Base-by-base conservation (phyloP, 2,888 invertebrate species). In the Dasysyrphus albostriatus region DNA sequence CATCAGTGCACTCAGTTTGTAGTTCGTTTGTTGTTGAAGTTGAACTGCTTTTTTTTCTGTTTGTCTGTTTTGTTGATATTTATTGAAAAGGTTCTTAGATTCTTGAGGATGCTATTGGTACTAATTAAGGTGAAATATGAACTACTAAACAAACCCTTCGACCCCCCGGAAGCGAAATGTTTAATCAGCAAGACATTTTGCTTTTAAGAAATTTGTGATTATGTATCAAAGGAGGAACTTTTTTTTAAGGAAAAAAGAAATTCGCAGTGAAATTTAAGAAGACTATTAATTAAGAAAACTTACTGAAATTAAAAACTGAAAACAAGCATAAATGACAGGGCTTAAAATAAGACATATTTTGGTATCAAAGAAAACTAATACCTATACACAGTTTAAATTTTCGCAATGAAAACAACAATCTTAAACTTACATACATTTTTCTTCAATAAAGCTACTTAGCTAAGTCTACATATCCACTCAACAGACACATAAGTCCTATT, bases 61-160 rank as follows among this genome's bases (percentile, higher is more conserved):
- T 7, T 54, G 1, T 56, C 10, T 58, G 58, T 37, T 34, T 58
- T 58, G 58, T 58, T 58, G 34, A 58, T 58, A 19, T 59, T 59
- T 39, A 59, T 59, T 59, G 59, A 59, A 59, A 59, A 59, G 34
- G 37, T 39, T 59, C 37, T 59, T 3, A 39, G 37, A 37, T 59
- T 59, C 59, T 39, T 59, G 19, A 59, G 37, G 19, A 59, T 59
- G 37, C 59, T 59, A 59, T 39, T 59, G 59, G 59, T 37, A 39
- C 34, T 59, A 59, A 59, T 59, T 59, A 39, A 59, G 59, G 19
- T 59, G 59, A 59, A 59, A 59, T 59, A 59, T 59, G 59, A 59
- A 59, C 59, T 39, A 59, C 14, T 29, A 6, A 14, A 29, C 6
- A 24, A 12, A 29, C 51, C 24, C 14, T 14, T 10, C 10, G 5